Evolutionary conservation across 2,113 vertebrate species (phyloP), one percentile per base, ranked within the genome.

Genomic region (Myrmecobius fasciatus): DNA sequence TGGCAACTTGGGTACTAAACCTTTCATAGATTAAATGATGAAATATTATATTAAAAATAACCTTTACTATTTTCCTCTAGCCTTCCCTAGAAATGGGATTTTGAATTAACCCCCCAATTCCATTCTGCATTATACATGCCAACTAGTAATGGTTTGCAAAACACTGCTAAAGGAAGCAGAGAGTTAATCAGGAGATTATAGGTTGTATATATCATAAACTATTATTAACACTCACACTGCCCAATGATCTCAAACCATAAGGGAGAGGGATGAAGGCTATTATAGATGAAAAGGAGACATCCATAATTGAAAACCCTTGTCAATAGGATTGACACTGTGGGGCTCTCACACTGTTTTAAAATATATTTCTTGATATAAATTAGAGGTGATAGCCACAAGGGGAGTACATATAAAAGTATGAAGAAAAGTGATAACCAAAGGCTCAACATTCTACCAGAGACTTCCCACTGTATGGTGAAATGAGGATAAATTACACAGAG

Each of bases 91-190:
- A 46, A 25, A 52, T 0, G 0, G 25, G 14, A 28, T 52, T 24
- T 22, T 1, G 26, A 12, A 49, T 3, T 25, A 56, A 28, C 0
- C 10, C n/a, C 49, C 36, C 28, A 8, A 90, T 17, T 6, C 53
- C 2, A 0, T 1, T 0, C 0, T 1, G 26, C 25, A 5, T 20
- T 25, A 2, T 12, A 0, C 46, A 6, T n/a, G 26, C 7, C 0
- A 28, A 26, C 28, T 12, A 53, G 0, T 48, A 83, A 43, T 43
- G n/a, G n/a, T 43, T 83, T 83, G 17, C 6, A 83, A 83, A 83
- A n/a, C 2, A 43, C n/a, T 43, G 17, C 17, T 43, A 83, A 8
- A 83, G 67, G 5, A 43, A 83, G 67, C n/a, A 83, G 36, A 43
- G 67, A 43, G 67, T 83, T 83, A 83, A 83, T 83, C 67, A 24